Percentiles rank a stretch among this genome's conserved stretches.
Conservation (phyloP, 2,797 vertebrate species). For the Hephaestus fuliginosus region DNA sequence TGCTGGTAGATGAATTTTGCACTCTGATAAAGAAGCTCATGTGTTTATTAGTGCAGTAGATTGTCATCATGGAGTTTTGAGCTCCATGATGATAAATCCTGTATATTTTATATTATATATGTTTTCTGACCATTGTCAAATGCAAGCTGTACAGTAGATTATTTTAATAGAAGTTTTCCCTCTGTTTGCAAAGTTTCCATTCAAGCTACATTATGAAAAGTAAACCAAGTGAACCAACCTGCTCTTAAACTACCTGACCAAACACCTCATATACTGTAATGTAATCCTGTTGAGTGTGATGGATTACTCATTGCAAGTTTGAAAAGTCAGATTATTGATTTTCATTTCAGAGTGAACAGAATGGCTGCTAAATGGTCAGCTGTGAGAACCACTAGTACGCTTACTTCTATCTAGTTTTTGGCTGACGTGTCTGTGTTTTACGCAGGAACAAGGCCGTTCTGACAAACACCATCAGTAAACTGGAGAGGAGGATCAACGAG, state of each 20-base stretch:
- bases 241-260: background rate
- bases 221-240: background rate
- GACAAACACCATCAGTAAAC: slow-evolving; percentile 80
- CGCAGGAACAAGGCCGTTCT: slow-evolving; percentile 81
- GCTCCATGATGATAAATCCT: too few species aligned
- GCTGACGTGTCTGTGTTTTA: slow-evolving; percentile 8
- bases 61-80: too few species aligned
- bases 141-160: background rate
- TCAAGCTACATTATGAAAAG: background rate
- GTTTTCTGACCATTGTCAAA: too few species aligned
- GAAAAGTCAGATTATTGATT: background rate
- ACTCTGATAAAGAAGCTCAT: too few species aligned
- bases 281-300: background rate
- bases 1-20: too few species aligned
- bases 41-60: too few species aligned
- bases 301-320: background rate
- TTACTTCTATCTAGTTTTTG: too few species aligned
- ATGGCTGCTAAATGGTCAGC: background rate
- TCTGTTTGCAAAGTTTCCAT: too few species aligned
- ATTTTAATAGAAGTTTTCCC: background rate
- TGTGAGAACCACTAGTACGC: too few species aligned
- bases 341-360: too few species aligned
- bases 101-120: too few species aligned
- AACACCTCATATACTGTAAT: background rate
- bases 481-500: slow-evolving; percentile 86